phyloP scores from a whole-genome alignment of 2,797 vertebrate genomes.

The Florisuga fusca region DNA sequence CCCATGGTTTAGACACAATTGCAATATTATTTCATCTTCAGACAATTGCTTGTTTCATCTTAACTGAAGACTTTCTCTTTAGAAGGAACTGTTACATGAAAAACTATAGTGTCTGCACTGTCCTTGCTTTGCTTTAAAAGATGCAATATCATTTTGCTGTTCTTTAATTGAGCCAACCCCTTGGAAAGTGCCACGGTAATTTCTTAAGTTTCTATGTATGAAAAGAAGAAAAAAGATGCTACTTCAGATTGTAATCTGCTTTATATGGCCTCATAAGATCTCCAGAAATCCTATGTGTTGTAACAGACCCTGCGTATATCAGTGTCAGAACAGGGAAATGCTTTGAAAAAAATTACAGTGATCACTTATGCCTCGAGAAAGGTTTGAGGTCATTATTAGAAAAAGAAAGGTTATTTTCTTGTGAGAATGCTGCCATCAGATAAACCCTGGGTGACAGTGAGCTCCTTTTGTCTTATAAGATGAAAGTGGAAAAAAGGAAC shows the following conservation, averaged over 20 bases:
- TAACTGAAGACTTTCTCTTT: neutral
- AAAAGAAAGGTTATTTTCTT: neutral
- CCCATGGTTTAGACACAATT: neutral
- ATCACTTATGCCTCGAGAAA: neutral
- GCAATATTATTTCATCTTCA: neutral
- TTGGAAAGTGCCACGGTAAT: neutral
- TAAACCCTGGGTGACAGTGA: constrained; percentile 2
- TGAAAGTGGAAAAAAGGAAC: constrained; percentile 3
- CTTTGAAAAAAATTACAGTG: neutral
- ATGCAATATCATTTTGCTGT: neutral
- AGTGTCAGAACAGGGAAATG: neutral
- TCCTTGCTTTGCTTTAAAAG: neutral
- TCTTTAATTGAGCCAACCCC: neutral
- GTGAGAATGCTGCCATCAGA: neutral
- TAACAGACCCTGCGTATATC: neutral
- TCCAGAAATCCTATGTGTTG: neutral
- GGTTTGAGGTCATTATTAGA: neutral
- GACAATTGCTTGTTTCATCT: neutral
- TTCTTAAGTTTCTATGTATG: neutral
- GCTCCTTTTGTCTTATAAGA: constrained; percentile 32
- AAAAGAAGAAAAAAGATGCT: neutral
- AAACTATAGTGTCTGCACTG: neutral
- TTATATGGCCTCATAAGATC: neutral
- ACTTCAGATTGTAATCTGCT: neutral
- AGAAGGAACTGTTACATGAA: neutral